Percentiles rank a stretch among this genome's conserved stretches.
These are phyloP conservation scores for Bergia puertoricense DNA, from an alignment of 92 coral and sea anemone genomes.

Conservation along the genomic window DNA sequence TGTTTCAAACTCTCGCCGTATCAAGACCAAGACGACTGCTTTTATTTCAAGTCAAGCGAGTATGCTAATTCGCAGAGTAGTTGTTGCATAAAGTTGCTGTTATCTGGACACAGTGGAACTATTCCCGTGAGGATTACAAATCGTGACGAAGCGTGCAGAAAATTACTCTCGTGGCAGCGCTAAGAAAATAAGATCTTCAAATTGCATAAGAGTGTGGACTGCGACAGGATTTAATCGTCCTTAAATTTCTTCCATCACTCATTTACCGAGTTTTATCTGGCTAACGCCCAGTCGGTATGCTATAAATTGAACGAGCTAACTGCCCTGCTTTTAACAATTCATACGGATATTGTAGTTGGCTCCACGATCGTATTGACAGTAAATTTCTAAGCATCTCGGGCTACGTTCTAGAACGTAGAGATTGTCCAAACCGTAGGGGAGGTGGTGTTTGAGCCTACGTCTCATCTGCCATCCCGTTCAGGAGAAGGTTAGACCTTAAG, in stretches of 20 bases:
- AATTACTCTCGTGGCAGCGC: too few relatives aligned
- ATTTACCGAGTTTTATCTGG: neutral
- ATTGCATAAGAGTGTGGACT: too few relatives aligned
- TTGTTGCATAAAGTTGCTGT: too few relatives aligned
- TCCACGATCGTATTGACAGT: slow-evolving; percentile 21
- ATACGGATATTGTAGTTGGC: slow-evolving; percentile 39
- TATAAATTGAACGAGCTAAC: slow-evolving; percentile 20
- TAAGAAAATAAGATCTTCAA: too few relatives aligned
- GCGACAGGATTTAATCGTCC: too few relatives aligned
- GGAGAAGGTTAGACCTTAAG: slow-evolving; percentile 25
- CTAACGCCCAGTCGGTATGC: slow-evolving; percentile 29
- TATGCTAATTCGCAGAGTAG: too few relatives aligned
- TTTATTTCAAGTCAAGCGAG: too few relatives aligned
- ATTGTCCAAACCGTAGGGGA: slow-evolving; percentile 31
- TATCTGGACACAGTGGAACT: too few relatives aligned
- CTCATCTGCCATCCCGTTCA: neutral
- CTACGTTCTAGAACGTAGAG: slow-evolving; percentile 16
- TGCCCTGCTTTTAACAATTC: neutral
- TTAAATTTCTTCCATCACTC: neutral
- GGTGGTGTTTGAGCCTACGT: slow-evolving; percentile 42
- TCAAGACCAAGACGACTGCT: too few relatives aligned
- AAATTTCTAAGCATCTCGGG: slow-evolving; percentile 37
- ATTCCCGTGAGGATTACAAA: too few relatives aligned
- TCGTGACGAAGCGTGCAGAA: too few relatives aligned
- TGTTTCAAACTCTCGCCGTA: too few relatives aligned